Evolutionary conservation across 2,888 invertebrate species (phyloP), one percentile per base, ranked within the genome.

Genomic region (Dascillus cervinus): DNA sequence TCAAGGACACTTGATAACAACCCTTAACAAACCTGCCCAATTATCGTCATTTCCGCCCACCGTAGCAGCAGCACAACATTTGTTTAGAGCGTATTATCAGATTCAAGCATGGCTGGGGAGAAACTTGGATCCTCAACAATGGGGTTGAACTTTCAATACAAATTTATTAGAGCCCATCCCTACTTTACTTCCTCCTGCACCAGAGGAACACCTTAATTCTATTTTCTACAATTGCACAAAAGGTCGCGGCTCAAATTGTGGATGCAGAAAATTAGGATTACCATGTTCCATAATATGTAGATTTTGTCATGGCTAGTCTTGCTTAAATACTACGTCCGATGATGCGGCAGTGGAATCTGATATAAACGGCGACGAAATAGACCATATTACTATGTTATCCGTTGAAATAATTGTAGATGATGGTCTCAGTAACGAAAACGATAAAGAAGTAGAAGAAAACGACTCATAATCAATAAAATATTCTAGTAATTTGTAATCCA

Each of bases 171-270:
- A 41, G 22, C 40, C 41, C 29, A 30, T 39, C 17, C 37, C 22
- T 15, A 39, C 39, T 23, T 29, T 41, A 32, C 34, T 28, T 12
- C 25, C 25, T 14, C 22, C 28, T 32, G 32, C 34, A 15, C 47
- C 50, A 27, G 46, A 52, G 36, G 43, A 41, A 43, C 41, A 47
- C n/a, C 41, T 50, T 4, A 48, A 52, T 29, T 46, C 44, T 11
- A 50, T 50, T 39, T 47, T 44, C 29, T 47, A 44, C 37, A 47
- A 46, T 27, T 52, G 48, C 32, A 46, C 39, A 37, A 48, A 46
- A 24, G 47, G 41, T 15, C 48, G 48, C 32, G 45, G 37, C 41
- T 39, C 34, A 17, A 44, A 43, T 40, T 50, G 48, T 43, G 47
- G 48, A 26, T 52, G 49, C 37, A 43, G 36, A n/a, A n/a, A n/a